A percentile compares a stretch with the other conserved stretches of the same genome.
Evolutionary conservation across 2,113 vertebrate species (phyloP).

Genomic region (Ophthalmolycus amberensis): DNA sequence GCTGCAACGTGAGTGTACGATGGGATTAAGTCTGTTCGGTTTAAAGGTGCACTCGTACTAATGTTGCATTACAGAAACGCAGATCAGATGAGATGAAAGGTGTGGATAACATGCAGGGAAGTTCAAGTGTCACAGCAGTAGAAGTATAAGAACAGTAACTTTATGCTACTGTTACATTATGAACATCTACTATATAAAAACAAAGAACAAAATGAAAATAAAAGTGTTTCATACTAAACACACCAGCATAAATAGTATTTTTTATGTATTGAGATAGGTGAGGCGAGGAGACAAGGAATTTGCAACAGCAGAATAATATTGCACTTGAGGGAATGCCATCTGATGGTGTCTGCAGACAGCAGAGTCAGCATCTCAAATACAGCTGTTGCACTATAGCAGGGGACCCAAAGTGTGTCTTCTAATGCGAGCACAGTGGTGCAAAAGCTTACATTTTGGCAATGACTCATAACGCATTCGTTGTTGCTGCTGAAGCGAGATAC

Average conservation of each 20-base stretch:
- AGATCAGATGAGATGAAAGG: neutral
- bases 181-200: neutral
- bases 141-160: neutral
- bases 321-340: neutral
- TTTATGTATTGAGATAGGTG: neutral
- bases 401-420: neutral
- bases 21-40: neutral
- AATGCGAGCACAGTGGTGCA: neutral
- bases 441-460: neutral
- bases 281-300: neutral
- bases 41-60: neutral
- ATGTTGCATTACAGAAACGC: neutral
- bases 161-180: neutral
- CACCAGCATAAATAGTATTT: neutral
- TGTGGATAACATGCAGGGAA: neutral
- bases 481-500: neutral
- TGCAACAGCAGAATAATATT: neutral
- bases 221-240: neutral
- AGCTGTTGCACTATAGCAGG: neutral
- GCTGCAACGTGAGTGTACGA: slow-evolving; percentile 87
- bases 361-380: neutral
- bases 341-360: neutral
- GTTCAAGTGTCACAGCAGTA: neutral
- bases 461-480: neutral
- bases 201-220: neutral